Percentiles rank a stretch among this genome's conserved stretches.
These are phyloP conservation scores for Heliothis subflexa DNA, from an alignment of 1,140 invertebrate genomes.

Conservation along the genomic window DNA sequence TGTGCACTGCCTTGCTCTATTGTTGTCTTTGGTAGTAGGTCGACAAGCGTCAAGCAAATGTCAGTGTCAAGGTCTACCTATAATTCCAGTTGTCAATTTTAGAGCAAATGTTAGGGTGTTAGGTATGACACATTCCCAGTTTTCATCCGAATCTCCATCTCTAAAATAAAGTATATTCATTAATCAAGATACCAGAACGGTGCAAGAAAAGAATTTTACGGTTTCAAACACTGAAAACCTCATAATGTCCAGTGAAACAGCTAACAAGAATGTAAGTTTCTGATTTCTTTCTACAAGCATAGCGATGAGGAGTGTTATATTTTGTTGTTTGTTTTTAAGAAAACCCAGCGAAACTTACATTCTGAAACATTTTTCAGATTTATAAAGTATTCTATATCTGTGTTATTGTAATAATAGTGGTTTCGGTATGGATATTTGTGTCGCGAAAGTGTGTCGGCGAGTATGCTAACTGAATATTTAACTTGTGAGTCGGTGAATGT, in stretches of 20 bases:
- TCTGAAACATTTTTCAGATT: neutral
- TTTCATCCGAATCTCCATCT: neutral
- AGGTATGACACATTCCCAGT: neutral
- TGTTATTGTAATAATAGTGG: neutral
- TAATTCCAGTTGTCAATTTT: too few relatives aligned
- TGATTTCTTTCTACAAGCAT: neutral
- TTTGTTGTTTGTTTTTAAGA: neutral
- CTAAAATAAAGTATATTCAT: neutral
- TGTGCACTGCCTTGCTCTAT: too few relatives aligned
- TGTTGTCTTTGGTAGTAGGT: too few relatives aligned
- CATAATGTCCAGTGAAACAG: slow-evolving; percentile 28
- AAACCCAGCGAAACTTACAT: neutral
- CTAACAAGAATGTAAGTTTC: slow-evolving; percentile 29
- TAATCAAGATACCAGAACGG: neutral
- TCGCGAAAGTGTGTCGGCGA: slow-evolving; percentile 26
- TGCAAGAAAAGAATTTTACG: too few relatives aligned
- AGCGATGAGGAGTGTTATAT: neutral
- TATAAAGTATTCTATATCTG: neutral
- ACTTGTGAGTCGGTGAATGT: slow-evolving; percentile 31
- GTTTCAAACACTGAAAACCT: too few relatives aligned
- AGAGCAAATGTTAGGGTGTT: too few relatives aligned
- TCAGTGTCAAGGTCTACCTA: too few relatives aligned
- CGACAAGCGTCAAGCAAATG: too few relatives aligned
- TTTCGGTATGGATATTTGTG: slow-evolving; percentile 1
- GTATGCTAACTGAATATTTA: slow-evolving; percentile 26